These are phyloP conservation scores for Esox niger DNA, from an alignment of 2,113 vertebrate species.

Conservation along the genomic window DNA sequence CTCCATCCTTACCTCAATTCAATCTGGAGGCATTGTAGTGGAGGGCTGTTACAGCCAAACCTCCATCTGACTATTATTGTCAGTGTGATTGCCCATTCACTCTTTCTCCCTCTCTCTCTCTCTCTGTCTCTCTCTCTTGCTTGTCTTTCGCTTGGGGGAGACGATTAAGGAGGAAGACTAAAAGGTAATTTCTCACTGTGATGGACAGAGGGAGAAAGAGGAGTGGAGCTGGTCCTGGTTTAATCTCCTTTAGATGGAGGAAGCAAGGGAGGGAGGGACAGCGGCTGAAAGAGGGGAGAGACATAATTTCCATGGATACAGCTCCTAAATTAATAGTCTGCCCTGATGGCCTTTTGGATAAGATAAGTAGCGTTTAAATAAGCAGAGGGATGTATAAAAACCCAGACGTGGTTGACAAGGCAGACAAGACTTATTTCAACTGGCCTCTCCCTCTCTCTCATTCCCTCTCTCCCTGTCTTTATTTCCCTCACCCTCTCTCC, in stretches of 20 bases:
- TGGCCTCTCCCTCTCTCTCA: background rate
- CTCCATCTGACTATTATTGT: slow-evolving; percentile 52
- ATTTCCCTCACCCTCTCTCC: background rate
- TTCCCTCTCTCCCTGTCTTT: background rate
- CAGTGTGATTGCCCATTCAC: slow-evolving; percentile 57
- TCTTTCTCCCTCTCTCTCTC: no score
- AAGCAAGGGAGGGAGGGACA: slow-evolving; percentile 34
- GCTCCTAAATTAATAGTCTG: slow-evolving; percentile 58
- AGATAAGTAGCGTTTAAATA: slow-evolving; percentile 66
- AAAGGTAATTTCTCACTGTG: slow-evolving; percentile 69
- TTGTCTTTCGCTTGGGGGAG: slow-evolving; percentile 19
- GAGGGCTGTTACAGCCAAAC: slow-evolving; percentile 37
- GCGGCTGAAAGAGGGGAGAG: slow-evolving; percentile 29
- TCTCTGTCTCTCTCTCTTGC: no score
- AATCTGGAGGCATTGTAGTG: slow-evolving; percentile 34
- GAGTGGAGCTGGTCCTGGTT: slow-evolving; percentile 53
- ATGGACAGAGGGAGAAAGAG: slow-evolving; percentile 59
- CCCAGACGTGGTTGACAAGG: slow-evolving; percentile 39
- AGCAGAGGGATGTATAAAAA: slow-evolving; percentile 46
- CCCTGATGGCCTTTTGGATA: slow-evolving; percentile 63
- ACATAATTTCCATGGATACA: slow-evolving; percentile 49
- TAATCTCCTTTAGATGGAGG: slow-evolving; percentile 56
- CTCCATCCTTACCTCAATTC: slow-evolving; percentile 48
- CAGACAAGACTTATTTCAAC: slow-evolving; percentile 42
- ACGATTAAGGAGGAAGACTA: slow-evolving; percentile 64